Base-by-base conservation (phyloP, 2,888 invertebrate species). In the Hofmannophila pseudospretella region DNA sequence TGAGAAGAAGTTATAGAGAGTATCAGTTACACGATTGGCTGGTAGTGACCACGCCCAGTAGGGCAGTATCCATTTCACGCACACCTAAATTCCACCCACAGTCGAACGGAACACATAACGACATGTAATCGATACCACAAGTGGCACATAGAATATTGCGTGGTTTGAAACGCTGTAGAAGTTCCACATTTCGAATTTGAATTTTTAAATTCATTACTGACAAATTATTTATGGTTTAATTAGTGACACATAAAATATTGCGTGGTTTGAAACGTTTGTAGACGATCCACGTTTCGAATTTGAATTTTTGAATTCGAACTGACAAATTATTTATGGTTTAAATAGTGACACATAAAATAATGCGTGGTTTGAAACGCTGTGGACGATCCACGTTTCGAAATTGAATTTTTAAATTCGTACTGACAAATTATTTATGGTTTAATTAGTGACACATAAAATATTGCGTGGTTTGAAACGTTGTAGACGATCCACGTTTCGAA, bases 1-100 rank as follows among this genome's bases (percentile, higher is more conserved):
- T 46, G 50, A 70, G 69, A 80, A 81, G 81, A 81, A 80, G 73
- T 69, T 70, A 16, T 16, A 5, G 22, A n/a, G 63, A 74, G 82
- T 86, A 80, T 86, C 84, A 73, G 69, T 85, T 86, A 85, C 85
- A 81, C 72, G 86, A 86, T 86, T 86, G 86, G 86, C 77, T 71
- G 70, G 47, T 54, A 58, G 56, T 63, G 67, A 72, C 78, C 67
- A 77, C 82, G 84, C 82, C 85, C 80, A 70, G 62, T 66, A 71
- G 77, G 75, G 71, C 64, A 65, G 71, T 77, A 80, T 79, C 72
- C 70, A 72, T 78, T 67, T 67, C 79, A 80, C 66, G 57, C 68
- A 67, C 73, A 79, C 78, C 75, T 77, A 76, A 68, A 69, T 62
- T 59, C 73, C 79, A 66, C 81, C 79, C 76, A 80, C 75, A 35